phyloP scores from a whole-genome alignment of 2,888 invertebrate species.

The Mythimna pallens region DNA sequence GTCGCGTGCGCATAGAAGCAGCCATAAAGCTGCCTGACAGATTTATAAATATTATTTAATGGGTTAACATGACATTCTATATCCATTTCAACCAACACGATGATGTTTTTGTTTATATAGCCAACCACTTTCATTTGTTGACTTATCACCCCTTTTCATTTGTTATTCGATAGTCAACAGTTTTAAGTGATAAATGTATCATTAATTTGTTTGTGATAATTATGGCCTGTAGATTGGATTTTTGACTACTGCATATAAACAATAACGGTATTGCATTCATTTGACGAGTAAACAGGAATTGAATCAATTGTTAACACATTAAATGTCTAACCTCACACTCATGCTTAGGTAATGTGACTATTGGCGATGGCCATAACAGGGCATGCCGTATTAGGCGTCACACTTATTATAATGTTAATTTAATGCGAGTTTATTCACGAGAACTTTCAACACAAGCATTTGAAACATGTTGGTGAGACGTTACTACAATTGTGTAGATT shows the following conservation, averaged over 20 bases:
- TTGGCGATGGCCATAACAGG: slow-evolving; percentile 37
- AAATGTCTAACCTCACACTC: slow-evolving; percentile 27
- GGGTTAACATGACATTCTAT: slow-evolving; percentile 55
- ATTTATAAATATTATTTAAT: slow-evolving; percentile 64
- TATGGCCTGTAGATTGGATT: slow-evolving; percentile 17
- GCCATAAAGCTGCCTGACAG: slow-evolving; percentile 59
- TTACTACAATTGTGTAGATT: slow-evolving; percentile 13
- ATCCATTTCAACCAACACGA: slow-evolving; percentile 49
- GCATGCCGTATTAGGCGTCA: slow-evolving; percentile 44
- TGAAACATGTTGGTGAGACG: not conserved
- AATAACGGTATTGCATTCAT: not conserved
- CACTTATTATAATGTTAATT: slow-evolving; percentile 44
- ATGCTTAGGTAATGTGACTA: slow-evolving; percentile 44
- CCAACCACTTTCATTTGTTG: slow-evolving; percentile 53
- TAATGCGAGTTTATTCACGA: slow-evolving; percentile 53
- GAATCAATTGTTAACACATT: slow-evolving; percentile 36
- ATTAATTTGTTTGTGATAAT: slow-evolving; percentile 21
- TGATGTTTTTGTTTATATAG: slow-evolving; percentile 50
- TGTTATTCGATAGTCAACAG: slow-evolving; percentile 52
- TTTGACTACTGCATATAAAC: slow-evolving; percentile 42
- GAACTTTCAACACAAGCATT: slow-evolving; percentile 34
- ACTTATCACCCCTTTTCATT: slow-evolving; percentile 52
- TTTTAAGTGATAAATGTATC: slow-evolving; percentile 32
- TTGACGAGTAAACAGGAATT: slow-evolving; percentile 21
- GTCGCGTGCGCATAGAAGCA: slow-evolving; percentile 44